phyloP scores from a whole-genome alignment of 2,113 vertebrate genomes.

The Bubo scandiacus region DNA sequence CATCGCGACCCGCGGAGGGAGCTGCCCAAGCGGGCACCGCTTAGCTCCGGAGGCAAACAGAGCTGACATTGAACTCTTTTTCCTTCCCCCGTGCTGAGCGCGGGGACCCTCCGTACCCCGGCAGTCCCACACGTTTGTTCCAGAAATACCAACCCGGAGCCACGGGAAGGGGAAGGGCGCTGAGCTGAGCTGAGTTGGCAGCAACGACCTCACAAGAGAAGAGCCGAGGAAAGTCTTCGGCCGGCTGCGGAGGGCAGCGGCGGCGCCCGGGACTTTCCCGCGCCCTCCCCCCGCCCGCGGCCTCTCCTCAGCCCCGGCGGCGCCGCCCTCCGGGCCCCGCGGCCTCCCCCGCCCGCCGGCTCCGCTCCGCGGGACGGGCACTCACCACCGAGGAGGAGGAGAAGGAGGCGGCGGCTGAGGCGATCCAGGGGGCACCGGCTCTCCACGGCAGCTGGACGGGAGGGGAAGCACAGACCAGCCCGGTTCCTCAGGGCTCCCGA shows the following conservation, averaged over 20 bases:
- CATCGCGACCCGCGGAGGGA: no score
- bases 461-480: background rate
- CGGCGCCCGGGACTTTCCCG: background rate
- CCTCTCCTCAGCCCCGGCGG: background rate
- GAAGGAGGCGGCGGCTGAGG: conserved; percentile 42
- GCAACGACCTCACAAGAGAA: background rate
- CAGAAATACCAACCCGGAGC: background rate
- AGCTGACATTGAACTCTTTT: accelerated
- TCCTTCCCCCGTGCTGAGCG: accelerated
- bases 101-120: background rate
- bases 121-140: background rate
- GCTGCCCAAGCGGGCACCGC: background rate
- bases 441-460: conserved; percentile 24
- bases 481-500: background rate
- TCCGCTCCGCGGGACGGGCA: background rate
- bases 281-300: background rate
- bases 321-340: background rate
- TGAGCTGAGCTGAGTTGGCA: no score
- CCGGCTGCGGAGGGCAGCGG: background rate
- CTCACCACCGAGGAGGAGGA: conserved; percentile 75
- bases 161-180: background rate
- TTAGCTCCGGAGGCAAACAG: background rate
- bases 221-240: background rate
- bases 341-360: background rate
- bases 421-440: conserved; percentile 36